A percentile compares a stretch with the other conserved stretches of the same genome.
Evolutionary conservation across 2,888 invertebrate species (phyloP).

Genomic region (Dryocosmus kuriphilus): DNA sequence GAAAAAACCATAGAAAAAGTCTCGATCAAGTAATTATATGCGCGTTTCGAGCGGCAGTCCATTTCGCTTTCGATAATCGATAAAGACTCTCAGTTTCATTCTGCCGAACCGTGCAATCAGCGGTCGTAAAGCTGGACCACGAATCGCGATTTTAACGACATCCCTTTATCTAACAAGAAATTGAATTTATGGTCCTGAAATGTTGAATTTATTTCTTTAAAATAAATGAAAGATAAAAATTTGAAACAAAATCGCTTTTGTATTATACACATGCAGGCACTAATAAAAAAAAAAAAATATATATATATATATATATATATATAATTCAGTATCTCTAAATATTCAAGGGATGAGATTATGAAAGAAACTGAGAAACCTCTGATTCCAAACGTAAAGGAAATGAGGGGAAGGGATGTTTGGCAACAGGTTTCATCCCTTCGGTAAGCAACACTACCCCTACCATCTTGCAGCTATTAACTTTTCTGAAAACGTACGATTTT

Average conservation of each 20-base stretch:
- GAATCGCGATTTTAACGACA: slow-evolving; percentile 44
- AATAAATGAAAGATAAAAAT: slow-evolving; percentile 51
- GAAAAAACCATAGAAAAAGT: neutral
- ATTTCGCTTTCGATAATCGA: slow-evolving; percentile 39
- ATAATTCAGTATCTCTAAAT: neutral
- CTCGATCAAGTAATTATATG: slow-evolving; percentile 36
- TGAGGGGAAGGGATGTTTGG: slow-evolving; percentile 64
- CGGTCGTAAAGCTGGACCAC: slow-evolving; percentile 62
- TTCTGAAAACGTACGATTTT: slow-evolving; percentile 71
- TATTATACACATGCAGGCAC: too few species aligned
- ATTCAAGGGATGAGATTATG: slow-evolving; percentile 15
- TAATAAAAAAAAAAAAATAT: neutral
- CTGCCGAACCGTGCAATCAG: slow-evolving; percentile 63
- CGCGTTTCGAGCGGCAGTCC: slow-evolving; percentile 27
- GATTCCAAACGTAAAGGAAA: slow-evolving; percentile 37
- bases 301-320: neutral
- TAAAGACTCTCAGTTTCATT: slow-evolving; percentile 42
- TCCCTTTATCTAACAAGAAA: slow-evolving; percentile 44
- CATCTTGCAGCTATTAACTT: slow-evolving; percentile 62
- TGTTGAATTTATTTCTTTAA: slow-evolving; percentile 62
- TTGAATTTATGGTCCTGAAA: slow-evolving; percentile 59
- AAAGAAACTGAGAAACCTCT: slow-evolving; percentile 48
- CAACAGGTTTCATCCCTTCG: slow-evolving; percentile 74
- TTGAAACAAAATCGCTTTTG: slow-evolving; percentile 11
- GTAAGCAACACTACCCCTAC: slow-evolving; percentile 51